Evolutionary conservation across 2,113 vertebrate genomes (phyloP), one percentile per base, ranked within the genome.

Genomic region (Phalacrocorax aristotelis): DNA sequence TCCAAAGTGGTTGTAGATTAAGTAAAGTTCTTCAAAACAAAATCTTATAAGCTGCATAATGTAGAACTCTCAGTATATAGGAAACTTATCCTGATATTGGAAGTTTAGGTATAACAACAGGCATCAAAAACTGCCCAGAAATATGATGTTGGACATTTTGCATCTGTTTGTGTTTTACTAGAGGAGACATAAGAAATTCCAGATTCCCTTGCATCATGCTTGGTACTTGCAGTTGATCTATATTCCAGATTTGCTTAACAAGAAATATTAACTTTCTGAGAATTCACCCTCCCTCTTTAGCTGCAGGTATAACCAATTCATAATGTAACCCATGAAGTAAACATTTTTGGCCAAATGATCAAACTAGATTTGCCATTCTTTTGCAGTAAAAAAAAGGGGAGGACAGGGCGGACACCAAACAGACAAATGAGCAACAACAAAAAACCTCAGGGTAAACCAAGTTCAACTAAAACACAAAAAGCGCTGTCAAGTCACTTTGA

Each of bases 111-210:
- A 83, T 51, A 95, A 89, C 20, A 89, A 69, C 15, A 38, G 15
- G 17, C 70, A 57, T 94, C 61, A 93, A 77, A 93, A 83, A 68
- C 27, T 65, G 29, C 93, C 49, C 32, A 81, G 48, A 77, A 96
- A 61, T 74, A 91, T 78, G 44, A 68, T 55, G 32, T 85, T 93
- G 93, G 93, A 95, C 52, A 51, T 90, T 92, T 78, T 97, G 75
- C 90, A 96, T 96, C 88, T 97, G 91, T 96, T 96, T 93, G 87
- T 64, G 51, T 80, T 97, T 96, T 95, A 88, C 75, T 69, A 69
- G 78, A 85, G 27, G 40, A 91, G 70, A 87, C 0, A 0, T 95
- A 95, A 96, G 44, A 96, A 85, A 91, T 91, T 95, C 91, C 95
- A 96, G 84, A 90, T 93, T 94, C 60, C 44, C 91, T 90, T 95